These are phyloP conservation scores for Cardinalis cardinalis DNA, from an alignment of 2,113 vertebrate species.

Conservation along the genomic window DNA sequence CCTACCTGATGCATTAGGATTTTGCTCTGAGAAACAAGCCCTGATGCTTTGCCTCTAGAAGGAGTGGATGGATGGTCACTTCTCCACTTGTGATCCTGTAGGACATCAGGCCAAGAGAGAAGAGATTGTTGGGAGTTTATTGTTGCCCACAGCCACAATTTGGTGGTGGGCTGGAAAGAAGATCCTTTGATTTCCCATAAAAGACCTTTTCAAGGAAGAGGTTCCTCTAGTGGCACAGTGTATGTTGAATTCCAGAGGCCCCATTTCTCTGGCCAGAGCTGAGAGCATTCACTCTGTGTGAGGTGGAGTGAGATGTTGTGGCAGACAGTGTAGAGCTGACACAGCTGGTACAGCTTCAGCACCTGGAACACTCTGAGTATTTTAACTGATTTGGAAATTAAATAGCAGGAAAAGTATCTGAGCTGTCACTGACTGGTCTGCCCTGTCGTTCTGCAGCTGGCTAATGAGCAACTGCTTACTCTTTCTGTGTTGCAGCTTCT, in stretches of 20 bases:
- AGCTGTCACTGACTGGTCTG: background rate
- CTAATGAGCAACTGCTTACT: background rate
- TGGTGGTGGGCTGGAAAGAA: background rate
- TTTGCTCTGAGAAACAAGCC: background rate
- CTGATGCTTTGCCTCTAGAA: background rate
- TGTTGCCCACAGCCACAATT: background rate
- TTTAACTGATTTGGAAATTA: background rate
- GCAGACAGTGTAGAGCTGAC: background rate
- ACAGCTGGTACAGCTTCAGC: background rate
- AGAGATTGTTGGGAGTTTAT: background rate
- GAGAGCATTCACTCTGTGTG: background rate
- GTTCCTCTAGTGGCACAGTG: background rate
- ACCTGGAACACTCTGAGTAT: background rate
- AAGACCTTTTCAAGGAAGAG: background rate
- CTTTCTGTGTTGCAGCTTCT: background rate
- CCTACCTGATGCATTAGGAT: background rate
- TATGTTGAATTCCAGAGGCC: background rate
- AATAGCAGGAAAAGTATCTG: background rate
- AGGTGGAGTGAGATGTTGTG: background rate
- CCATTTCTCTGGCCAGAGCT: background rate
- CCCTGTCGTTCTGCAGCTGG: background rate
- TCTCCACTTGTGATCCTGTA: background rate
- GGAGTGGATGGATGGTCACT: background rate
- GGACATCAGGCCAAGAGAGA: background rate
- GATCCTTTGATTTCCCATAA: background rate